These are phyloP conservation scores for Atopsyche davidsoni DNA, from an alignment of 1,140 invertebrate genomes.

Conservation along the genomic window DNA sequence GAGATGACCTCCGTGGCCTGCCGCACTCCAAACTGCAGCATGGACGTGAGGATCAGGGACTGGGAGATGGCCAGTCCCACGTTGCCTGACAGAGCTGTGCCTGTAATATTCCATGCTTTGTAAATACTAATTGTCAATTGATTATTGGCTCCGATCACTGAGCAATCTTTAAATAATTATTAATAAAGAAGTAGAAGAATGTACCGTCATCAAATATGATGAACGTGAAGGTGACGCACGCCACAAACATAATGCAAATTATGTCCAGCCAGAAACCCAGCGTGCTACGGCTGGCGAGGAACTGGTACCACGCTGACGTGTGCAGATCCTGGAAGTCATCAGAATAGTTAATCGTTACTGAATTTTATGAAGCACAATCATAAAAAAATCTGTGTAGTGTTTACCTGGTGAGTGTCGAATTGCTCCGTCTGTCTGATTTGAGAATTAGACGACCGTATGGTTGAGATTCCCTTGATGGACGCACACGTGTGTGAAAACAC, in stretches of 20 bases:
- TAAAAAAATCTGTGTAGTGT: neutral
- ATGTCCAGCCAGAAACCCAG: slow-evolving; percentile 65
- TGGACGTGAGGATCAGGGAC: slow-evolving; percentile 64
- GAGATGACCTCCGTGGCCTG: slow-evolving; percentile 71
- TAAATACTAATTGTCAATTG: neutral
- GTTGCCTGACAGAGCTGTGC: slow-evolving; percentile 34
- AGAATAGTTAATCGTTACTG: slow-evolving; percentile 3
- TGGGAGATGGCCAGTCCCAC: slow-evolving; percentile 70
- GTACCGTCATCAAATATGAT: slow-evolving; percentile 38
- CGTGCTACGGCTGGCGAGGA: slow-evolving; percentile 67
- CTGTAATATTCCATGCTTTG: slow-evolving; percentile 22
- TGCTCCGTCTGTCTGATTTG: slow-evolving; percentile 57
- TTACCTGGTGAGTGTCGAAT: slow-evolving; percentile 49
- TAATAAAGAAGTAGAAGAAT: neutral
- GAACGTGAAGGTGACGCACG: slow-evolving; percentile 49
- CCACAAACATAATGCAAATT: slow-evolving; percentile 57
- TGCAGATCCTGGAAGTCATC: slow-evolving; percentile 54
- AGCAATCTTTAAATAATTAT: neutral
- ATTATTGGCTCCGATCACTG: neutral
- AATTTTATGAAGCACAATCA: neutral
- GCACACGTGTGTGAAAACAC: slow-evolving; percentile 71
- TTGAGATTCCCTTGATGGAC: slow-evolving; percentile 64
- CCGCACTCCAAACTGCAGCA: slow-evolving; percentile 71
- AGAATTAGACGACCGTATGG: slow-evolving; percentile 63
- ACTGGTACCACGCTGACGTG: slow-evolving; percentile 63